These are phyloP conservation scores for Haliclystus octoradiatus DNA, from an alignment of 30 jellyfish, hydroid and myxozoan species.

Conservation along the genomic window DNA sequence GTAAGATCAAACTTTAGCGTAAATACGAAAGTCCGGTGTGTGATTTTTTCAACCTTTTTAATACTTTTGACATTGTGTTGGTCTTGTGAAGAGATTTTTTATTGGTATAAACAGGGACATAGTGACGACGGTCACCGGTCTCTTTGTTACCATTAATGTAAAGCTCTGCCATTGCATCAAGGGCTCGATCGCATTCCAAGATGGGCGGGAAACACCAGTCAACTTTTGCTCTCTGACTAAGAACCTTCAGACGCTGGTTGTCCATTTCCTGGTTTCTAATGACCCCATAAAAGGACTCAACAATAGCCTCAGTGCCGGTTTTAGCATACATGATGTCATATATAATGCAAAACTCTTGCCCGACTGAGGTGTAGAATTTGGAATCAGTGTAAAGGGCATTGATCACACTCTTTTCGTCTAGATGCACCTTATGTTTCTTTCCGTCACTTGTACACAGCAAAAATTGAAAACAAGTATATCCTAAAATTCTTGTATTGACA, in stretches of 20 bases:
- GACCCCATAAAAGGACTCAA: slow-evolving; percentile 28
- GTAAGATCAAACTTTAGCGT: too few relatives aligned
- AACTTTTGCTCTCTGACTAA: slow-evolving; percentile 7
- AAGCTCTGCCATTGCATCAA: slow-evolving; percentile 14
- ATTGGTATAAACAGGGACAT: slow-evolving; percentile 17
- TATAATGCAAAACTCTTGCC: slow-evolving; percentile 27
- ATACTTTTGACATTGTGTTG: slow-evolving; percentile 5
- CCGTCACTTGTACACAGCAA: too few relatives aligned
- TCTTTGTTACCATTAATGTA: slow-evolving; percentile 18
- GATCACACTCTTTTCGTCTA: too few relatives aligned
- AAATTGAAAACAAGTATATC: too few relatives aligned
- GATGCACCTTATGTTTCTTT: too few relatives aligned
- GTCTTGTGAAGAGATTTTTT: slow-evolving; percentile 6
- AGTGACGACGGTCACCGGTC: slow-evolving; percentile 7
- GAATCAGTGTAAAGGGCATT: slow-evolving; percentile 12
- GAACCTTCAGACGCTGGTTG: slow-evolving; percentile 1
- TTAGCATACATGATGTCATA: slow-evolving; percentile 16
- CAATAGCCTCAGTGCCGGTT: slow-evolving; percentile 38
- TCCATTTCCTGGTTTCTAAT: slow-evolving; percentile 19
- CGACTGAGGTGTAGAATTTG: slow-evolving; percentile 17
- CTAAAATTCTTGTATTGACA: too few relatives aligned
- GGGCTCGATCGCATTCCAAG: slow-evolving; percentile 15
- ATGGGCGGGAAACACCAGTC: slow-evolving; percentile 32
- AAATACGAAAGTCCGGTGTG: slow-evolving; percentile 23
- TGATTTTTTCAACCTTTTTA: slow-evolving; percentile 1